Percentiles rank a stretch among this genome's conserved stretches.
Conservation (phyloP, 2,113 vertebrate genomes). For the Eonycteris spelaea region DNA sequence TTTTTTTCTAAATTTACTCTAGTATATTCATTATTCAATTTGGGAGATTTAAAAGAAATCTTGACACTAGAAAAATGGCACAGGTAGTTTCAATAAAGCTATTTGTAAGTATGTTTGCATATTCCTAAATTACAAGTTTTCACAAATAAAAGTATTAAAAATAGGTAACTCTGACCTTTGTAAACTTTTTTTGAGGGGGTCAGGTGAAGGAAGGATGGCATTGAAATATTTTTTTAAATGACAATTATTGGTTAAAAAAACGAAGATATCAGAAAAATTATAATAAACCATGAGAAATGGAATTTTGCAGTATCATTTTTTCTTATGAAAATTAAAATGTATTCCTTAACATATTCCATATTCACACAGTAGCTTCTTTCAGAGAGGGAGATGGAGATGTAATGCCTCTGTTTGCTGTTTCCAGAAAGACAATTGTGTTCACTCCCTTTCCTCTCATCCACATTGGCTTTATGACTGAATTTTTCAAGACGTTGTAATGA, state of each 20-base stretch:
- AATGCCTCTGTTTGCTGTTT: background rate
- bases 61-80: background rate
- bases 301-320: background rate
- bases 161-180: background rate
- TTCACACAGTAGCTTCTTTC: background rate
- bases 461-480: background rate
- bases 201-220: background rate
- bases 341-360: background rate
- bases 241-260: background rate
- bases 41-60: background rate
- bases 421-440: background rate
- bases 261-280: background rate
- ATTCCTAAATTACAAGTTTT: background rate
- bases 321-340: background rate
- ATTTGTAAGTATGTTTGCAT: background rate
- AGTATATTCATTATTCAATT: background rate
- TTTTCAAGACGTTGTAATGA: background rate
- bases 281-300: background rate
- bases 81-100: background rate
- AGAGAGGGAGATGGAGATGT: background rate
- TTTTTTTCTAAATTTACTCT: background rate
- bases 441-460: background rate
- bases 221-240: background rate
- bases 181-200: background rate
- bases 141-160: background rate